Evolutionary conservation across 2,888 invertebrate species (phyloP).

Genomic region (Melinaea menophilus): DNA sequence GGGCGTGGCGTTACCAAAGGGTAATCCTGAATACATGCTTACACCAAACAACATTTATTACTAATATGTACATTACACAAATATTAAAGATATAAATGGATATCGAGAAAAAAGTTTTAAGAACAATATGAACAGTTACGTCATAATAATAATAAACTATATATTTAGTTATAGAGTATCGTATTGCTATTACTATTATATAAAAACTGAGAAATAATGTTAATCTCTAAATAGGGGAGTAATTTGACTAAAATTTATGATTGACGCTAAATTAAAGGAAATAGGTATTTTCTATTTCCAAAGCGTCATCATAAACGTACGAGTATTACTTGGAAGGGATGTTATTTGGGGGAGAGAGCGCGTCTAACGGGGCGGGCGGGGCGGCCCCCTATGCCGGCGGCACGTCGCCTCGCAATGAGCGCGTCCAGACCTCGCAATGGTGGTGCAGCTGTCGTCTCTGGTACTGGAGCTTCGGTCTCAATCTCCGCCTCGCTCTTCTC

Average conservation of each 20-base stretch:
- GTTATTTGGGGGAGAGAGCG: conserved; percentile 46
- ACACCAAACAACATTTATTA: conserved; percentile 53
- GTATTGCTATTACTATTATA: conserved; percentile 38
- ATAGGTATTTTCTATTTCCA: not conserved
- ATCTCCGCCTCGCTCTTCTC: conserved; percentile 60
- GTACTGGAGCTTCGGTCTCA: conserved; percentile 53
- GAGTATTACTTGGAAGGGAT: conserved; percentile 1
- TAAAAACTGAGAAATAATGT: conserved; percentile 33
- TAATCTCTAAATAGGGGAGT: conserved; percentile 54
- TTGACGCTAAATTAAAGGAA: conserved; percentile 32
- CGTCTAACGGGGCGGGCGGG: conserved; percentile 58
- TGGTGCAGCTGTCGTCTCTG: conserved; percentile 74
- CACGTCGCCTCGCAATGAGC: conserved; percentile 83
- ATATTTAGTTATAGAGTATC: conserved; percentile 34
- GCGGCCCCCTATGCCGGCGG: conserved; percentile 58
- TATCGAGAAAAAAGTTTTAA: conserved; percentile 22
- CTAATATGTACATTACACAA: conserved; percentile 70
- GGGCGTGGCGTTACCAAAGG: conserved; percentile 20
- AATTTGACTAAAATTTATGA: conserved; percentile 71
- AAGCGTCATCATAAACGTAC: conserved; percentile 4
- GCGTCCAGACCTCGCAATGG: conserved; percentile 82
- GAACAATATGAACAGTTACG: conserved; percentile 22
- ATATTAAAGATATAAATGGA: conserved; percentile 35
- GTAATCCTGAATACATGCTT: conserved; percentile 32
- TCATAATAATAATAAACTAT: conserved; percentile 29